These are phyloP conservation scores for Oscheius sp. DNA, from an alignment of 2,888 invertebrate genomes.

Conservation along the genomic window DNA sequence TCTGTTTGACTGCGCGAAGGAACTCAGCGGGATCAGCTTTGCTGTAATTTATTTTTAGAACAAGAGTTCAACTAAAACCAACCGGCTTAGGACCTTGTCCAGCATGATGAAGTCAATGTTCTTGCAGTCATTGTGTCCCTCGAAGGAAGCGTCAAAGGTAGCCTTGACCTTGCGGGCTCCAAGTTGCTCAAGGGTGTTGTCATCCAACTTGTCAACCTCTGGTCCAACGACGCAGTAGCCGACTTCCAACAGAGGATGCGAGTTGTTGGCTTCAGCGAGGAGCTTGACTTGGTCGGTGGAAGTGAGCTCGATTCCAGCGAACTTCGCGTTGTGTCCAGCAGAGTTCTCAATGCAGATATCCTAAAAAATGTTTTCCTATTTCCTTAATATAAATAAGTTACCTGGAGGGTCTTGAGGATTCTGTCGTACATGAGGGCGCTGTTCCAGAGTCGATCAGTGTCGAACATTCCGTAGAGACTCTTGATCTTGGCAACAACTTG, in stretches of 20 bases:
- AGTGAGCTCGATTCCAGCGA: conserved; percentile 67
- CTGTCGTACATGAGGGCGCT: conserved; percentile 64
- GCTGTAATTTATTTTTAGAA: conserved; percentile 35
- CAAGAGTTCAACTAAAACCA: conserved; percentile 7
- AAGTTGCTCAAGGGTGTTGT: conserved; percentile 67
- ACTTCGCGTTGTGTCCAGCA: conserved; percentile 67
- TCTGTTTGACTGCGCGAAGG: conserved; percentile 59
- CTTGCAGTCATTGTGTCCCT: conserved; percentile 62
- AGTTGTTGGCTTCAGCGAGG: conserved; percentile 61
- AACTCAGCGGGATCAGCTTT: conserved; percentile 67
- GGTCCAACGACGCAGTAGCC: conserved; percentile 45
- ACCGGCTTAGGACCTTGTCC: conserved; percentile 67
- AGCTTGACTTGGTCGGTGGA: conserved; percentile 66
- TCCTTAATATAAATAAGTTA: not conserved
- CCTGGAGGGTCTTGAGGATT: conserved; percentile 64
- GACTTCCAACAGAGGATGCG: conserved; percentile 71
- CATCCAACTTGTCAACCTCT: conserved; percentile 68
- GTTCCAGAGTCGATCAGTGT: conserved; percentile 69
- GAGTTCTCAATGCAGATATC: conserved; percentile 73
- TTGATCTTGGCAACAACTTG: conserved; percentile 58
- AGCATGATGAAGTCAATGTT: conserved; percentile 69
- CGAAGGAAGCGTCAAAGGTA: conserved; percentile 57
- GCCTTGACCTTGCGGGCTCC: conserved; percentile 64
- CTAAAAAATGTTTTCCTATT: conserved; percentile 13
- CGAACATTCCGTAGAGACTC: conserved; percentile 63